Evolutionary conservation across 2,888 invertebrate genomes (phyloP), one percentile per base, ranked within the genome.

Genomic region (Macrosiphum euphorbiae): DNA sequence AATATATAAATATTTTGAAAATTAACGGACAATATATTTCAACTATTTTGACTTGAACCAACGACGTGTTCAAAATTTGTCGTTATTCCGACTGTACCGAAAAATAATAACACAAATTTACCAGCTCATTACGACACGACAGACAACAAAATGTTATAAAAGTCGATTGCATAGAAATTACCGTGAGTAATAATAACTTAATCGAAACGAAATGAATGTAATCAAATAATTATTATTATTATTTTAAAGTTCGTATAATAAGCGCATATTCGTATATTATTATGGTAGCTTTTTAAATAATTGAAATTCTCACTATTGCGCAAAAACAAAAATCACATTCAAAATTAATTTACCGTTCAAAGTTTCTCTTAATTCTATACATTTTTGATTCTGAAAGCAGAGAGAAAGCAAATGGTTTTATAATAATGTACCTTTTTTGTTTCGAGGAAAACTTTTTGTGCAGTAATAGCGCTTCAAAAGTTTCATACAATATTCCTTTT

Each of bases 341-440:
- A 78, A 78, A 78, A 78, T 78, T 78, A 78, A 78, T 78, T 78
- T 78, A 78, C 35, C 35, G 8, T 78, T 35, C 78, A 35, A 78
- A 78, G 78, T 78, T 78, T 78, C 35, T 78, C 35, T 78, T 35
- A 78, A 78, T 78, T 78, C 78, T 78, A 35, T 78, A 78, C 78
- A 78, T 78, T 78, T 78, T 78, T 35, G 78, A 78, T 78, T 78
- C 35, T 35, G 20, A 78, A 78, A 78, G 35, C 78, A 35, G 35
- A 78, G n/a, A 67, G 78, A 78, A 78, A 78, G 78, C 78, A 78
- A 35, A 78, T 78, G 78, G 78, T 35, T 78, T 78, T 78, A 78
- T 78, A 78, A 78, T 78, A 78, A 35, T 78, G 78, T 78, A 78
- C 78, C 35, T 78, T 78, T 78, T 78, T 78, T 78, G 35, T 35